Evolutionary conservation across 64 coral and sea anemone genomes (phyloP), one percentile per base, ranked within the genome.

Genomic region (Pachyseris speciosa): DNA sequence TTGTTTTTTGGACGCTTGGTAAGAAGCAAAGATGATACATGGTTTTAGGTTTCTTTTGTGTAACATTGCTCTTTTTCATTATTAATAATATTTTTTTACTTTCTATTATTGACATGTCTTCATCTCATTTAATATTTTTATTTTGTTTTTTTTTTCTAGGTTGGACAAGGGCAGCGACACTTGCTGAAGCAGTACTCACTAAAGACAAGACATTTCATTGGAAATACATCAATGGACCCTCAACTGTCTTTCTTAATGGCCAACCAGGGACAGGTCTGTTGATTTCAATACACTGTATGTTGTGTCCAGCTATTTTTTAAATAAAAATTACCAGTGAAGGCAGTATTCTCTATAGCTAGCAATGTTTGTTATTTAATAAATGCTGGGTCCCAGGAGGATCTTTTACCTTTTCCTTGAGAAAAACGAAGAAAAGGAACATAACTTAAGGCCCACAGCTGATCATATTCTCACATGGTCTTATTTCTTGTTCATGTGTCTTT

Each of bases 181-280:
- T 48, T 99, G 51, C 67, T 94, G 10, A 94, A 99, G 80, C 73
- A 95, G 33, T 99, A 93, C 67, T 99, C 97, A 8, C 48, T 99
- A 24, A 99, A 99, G 72, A 95, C 89, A 12, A 92, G 97, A 24
- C 86, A 75, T 53, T 99, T 99, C 53, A 95, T 99, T 66, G 97
- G 97, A 0, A 99, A 99, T 36, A 99, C 97, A 37, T 99, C 97
- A 13, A 99, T 99, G 97, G 97, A 99, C 45, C 89, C 97, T 69
- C 90, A 95, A 40, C 91, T 99, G n/a, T 87, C 97, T 11, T 95
- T 99, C 59, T 64, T 99, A 31, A 99, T 99, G 97, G 97, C 97
- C 41, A 99, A 99, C 70, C 94, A 95, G 61, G 94, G 93, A 86
- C 66, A 93, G 90, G 97, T 99, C 86, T 43, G 40, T 29, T 44